Percentiles rank a stretch among this genome's conserved stretches.
phyloP scores from a whole-genome alignment of 2,797 vertebrate species.

The Triplophysa yarkandensis region DNA sequence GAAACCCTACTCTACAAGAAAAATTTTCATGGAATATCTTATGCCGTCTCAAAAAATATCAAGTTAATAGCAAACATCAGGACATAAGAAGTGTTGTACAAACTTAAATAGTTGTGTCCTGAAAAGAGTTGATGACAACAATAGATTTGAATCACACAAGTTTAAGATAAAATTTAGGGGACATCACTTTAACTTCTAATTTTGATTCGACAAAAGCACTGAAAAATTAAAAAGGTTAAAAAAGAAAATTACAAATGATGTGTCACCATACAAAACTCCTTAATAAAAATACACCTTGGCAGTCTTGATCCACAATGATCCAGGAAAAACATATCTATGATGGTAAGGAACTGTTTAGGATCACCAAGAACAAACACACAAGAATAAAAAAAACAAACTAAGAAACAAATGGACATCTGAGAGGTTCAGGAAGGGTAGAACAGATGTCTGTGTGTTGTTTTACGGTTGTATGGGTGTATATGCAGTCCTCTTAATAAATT shows the following conservation, averaged over 20 bases:
- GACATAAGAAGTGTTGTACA: slow-evolving; percentile 9
- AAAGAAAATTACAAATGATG: slow-evolving; percentile 70
- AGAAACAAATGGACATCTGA: slow-evolving; percentile 41
- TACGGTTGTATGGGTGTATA: slow-evolving; percentile 55
- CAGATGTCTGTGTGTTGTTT: slow-evolving; percentile 66
- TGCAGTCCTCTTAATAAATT: slow-evolving; percentile 78
- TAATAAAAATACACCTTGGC: slow-evolving; percentile 65
- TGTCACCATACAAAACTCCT: slow-evolving; percentile 67
- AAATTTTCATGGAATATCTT: slow-evolving; percentile 12
- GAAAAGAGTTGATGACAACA: slow-evolving; percentile 48
- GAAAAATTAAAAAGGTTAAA: slow-evolving; percentile 69
- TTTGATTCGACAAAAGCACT: slow-evolving; percentile 67
- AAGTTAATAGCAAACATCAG: slow-evolving; percentile 21
- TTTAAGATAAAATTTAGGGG: slow-evolving; percentile 81
- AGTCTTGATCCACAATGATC: slow-evolving; percentile 66
- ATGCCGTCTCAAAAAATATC: slow-evolving; percentile 27
- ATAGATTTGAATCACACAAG: slow-evolving; percentile 64
- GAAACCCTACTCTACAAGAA: slow-evolving; percentile 6
- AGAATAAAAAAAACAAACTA: slow-evolving; percentile 1
- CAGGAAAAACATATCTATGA: slow-evolving; percentile 9
- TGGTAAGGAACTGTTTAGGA: slow-evolving; percentile 22
- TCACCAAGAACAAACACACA: slow-evolving; percentile 28
- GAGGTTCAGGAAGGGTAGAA: slow-evolving; percentile 40
- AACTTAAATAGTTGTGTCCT: slow-evolving; percentile 44
- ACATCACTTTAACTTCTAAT: slow-evolving; percentile 64